Evolutionary conservation across 2,888 invertebrate species (phyloP).

Genomic region (Phanerotoma sp.): DNA sequence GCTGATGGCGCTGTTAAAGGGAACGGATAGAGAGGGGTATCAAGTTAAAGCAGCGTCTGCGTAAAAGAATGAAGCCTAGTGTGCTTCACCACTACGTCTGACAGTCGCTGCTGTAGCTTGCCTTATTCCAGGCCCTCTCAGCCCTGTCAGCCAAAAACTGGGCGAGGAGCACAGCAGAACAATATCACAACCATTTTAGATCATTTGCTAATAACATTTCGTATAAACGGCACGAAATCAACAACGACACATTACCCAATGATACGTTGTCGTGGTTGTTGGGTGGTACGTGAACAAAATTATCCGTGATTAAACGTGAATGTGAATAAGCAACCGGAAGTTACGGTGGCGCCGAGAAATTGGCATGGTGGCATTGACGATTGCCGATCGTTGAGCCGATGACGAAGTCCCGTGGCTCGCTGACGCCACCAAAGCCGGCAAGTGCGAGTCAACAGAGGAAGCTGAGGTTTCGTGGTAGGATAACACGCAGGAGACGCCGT

Average conservation of each 20-base stretch:
- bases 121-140: slow-evolving; percentile 5
- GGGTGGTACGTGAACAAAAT: background rate
- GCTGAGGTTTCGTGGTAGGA: slow-evolving; percentile 40
- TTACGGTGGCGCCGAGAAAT: background rate
- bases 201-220: no score
- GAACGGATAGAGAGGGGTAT: slow-evolving; percentile 22
- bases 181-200: no score
- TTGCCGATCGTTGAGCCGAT: slow-evolving; percentile 38
- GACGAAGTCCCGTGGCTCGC: slow-evolving; percentile 38
- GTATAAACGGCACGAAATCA: no score
- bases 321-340: background rate
- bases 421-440: slow-evolving; percentile 40
- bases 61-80: slow-evolving; percentile 2
- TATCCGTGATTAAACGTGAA: background rate
- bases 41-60: slow-evolving; percentile 18
- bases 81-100: slow-evolving; percentile 33
- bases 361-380: slow-evolving; percentile 34
- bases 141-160: background rate
- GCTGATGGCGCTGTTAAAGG: slow-evolving; percentile 22
- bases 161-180: slow-evolving; percentile 1
- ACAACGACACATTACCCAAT: no score
- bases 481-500: slow-evolving; percentile 39
- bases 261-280: no score
- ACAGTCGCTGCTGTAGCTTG: slow-evolving; percentile 40
- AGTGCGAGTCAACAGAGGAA: slow-evolving; percentile 38